Base-by-base conservation (phyloP, 2,888 invertebrate genomes). In the Netelia virgata region DNA sequence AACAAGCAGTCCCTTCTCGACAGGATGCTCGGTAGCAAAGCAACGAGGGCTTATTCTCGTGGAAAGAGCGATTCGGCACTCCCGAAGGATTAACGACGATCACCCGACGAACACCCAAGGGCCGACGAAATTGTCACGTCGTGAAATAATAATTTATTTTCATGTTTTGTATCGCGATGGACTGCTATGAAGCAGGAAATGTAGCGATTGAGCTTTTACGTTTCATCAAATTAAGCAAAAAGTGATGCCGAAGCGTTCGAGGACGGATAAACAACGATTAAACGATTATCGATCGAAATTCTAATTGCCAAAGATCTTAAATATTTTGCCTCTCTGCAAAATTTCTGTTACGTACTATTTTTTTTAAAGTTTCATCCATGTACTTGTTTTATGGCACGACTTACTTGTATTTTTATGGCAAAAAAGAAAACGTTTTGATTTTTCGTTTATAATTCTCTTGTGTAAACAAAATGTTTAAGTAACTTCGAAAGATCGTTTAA, bases 21-120 rank as follows among this genome's bases (percentile, higher is more conserved):
- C 78, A 94, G 98, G 82, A 97, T 98, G 97, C 94, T 98, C 66
- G 97, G 98, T 47, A 96, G 96, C 28, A 96, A 96, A 93, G 95
- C 95, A 1, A 95, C 95, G 0, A 94, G 96, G 86, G 96, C 97
- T 68, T 98, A 98, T 93, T 97, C 96, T 16, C 95, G 98, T 82
- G 98, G 98, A 66, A 98, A 98, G 93, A 98, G 98, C 94, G 98
- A 98, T 91, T 97, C 97, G 91, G 97, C 97, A 43, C 94, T 98
- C 88, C 97, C 97, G 10, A 97, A 97, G 94, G 97, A 97, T 93
- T 97, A 90, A 89, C 77, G 66, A 68, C 18, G 43, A 28, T 59
- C 55, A 63, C 16, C 47, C 20, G 47, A 36, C 16, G n/a, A 69
- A 23, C 55, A 55, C 36, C 36, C 50, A 3, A 20, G n/a, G 41